Evolutionary conservation across 1,140 invertebrate species (phyloP), one percentile per base, ranked within the genome.

Genomic region (Papilio machaon): DNA sequence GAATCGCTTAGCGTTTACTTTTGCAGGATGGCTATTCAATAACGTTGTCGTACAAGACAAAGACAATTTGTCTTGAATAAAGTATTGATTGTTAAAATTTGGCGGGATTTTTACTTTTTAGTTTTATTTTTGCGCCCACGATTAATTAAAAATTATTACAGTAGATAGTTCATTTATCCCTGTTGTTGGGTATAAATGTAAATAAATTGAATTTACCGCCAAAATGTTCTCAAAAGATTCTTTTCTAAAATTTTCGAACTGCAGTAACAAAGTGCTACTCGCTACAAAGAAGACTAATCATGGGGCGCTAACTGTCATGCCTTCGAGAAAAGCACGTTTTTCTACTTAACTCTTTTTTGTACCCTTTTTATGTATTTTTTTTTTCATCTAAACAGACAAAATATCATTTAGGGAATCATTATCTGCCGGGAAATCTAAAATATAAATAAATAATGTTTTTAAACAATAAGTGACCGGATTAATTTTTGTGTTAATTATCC

Each of bases 251-350:
- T 35, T 30, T 70, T 70, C 30, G 11, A 70, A 70, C 11, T 70
- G 64, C 30, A 70, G 64, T 70, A 70, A 70, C 64, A 70, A 70
- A 70, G 64, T 70, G 64, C 23, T 35, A 70, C 30, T 70, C 64
- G 64, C 64, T 35, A 70, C 64, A 70, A 70, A 70, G 64, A 70
- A 38, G 30, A 30, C 64, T 70, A 70, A 70, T 70, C 64, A 70
- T 30, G 13, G 13, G 35, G 64, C 64, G 30, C 64, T 70, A 70
- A 70, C 64, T 70, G 64, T 38, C 23, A 70, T 38, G 64, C 64
- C 64, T 23, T 70, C 64, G 30, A 23, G 64, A 70, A 35, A 35
- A 70, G 64, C 64, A 70, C 64, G 64, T 35, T 70, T 70, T 70
- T 70, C 30, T 30, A 70, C 64, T 70, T 70, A 38, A 70, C 30